Percentiles rank a stretch among this genome's conserved stretches.
These are phyloP conservation scores for Amphilophus citrinellus DNA, from an alignment of 2,113 vertebrate genomes.

Conservation along the genomic window DNA sequence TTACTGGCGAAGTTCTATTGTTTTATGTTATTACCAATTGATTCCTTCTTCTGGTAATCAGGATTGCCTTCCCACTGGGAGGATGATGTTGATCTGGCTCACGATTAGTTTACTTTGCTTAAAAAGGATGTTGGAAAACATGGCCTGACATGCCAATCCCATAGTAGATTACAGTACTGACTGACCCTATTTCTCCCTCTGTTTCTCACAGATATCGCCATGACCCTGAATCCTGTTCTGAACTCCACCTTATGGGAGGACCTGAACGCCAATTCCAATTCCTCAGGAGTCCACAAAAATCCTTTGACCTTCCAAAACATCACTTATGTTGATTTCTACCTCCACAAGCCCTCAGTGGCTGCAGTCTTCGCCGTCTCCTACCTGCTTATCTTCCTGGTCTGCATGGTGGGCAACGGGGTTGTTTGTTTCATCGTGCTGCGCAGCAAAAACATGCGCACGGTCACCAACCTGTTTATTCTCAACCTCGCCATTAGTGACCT, in stretches of 20 bases:
- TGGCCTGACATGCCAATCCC: not conserved
- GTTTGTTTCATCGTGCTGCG: constrained; percentile 89
- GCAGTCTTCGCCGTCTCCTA: constrained; percentile 89
- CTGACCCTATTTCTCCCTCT: not conserved
- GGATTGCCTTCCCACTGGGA: not conserved
- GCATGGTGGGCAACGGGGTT: constrained; percentile 89
- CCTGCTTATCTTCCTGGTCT: constrained; percentile 92
- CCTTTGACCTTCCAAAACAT: constrained; percentile 74
- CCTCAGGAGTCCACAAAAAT: constrained; percentile 18
- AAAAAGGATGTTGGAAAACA: not conserved
- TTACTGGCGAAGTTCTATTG: constrained; percentile 10
- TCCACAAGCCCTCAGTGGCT: constrained; percentile 86
- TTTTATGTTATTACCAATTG: constrained; percentile 26
- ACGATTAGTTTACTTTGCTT: not conserved
- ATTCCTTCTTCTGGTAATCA: not conserved
- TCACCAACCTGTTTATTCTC: constrained; percentile 94
- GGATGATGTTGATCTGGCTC: not conserved
- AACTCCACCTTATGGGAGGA: constrained; percentile 62
- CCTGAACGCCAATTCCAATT: constrained; percentile 14
- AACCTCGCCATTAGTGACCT: constrained; percentile 94
- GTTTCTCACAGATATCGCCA: constrained; percentile 52
- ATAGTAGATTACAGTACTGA: not conserved
- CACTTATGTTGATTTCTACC: constrained; percentile 91
- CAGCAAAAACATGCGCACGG: constrained; percentile 89
- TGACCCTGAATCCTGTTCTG: constrained; percentile 55